These are phyloP conservation scores for Acropora yongei DNA, from an alignment of 64 coral and sea anemone species.

Conservation along the genomic window DNA sequence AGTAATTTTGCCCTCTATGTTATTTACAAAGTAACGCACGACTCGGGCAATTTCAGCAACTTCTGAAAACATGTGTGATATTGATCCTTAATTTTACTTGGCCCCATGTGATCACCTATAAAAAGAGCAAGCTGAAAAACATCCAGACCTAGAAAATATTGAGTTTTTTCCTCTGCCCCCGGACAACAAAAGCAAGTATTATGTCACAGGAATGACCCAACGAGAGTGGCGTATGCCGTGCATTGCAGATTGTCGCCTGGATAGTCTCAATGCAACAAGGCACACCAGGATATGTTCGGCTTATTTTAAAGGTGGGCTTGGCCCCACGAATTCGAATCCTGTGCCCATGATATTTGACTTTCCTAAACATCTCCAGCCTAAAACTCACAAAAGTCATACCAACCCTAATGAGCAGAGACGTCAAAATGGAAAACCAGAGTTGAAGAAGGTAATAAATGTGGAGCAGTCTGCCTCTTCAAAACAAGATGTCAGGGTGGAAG, in stretches of 20 bases:
- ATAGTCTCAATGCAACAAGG: slow-evolving; percentile 44
- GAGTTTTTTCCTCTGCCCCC: slow-evolving; percentile 14
- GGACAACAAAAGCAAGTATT: slow-evolving; percentile 35
- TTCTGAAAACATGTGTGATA: too few relatives aligned
- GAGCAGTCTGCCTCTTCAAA: slow-evolving; percentile 13
- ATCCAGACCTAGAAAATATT: slow-evolving; percentile 19
- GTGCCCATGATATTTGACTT: slow-evolving; percentile 6
- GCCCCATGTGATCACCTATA: too few relatives aligned
- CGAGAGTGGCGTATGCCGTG: not conserved
- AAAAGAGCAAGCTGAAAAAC: not conserved
- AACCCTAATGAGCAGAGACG: slow-evolving; percentile 14
- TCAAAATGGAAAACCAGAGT: slow-evolving; percentile 11
- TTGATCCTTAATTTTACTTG: too few relatives aligned
- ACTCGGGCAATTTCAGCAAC: too few relatives aligned
- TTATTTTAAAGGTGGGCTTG: slow-evolving; percentile 47
- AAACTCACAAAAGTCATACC: not conserved
- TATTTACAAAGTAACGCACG: too few relatives aligned
- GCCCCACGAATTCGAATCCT: slow-evolving; percentile 37
- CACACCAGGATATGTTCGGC: slow-evolving; percentile 51
- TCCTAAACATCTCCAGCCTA: slow-evolving; percentile 20
- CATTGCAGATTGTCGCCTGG: slow-evolving; percentile 36
- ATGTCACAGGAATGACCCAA: slow-evolving; percentile 8
- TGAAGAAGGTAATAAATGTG: not conserved
- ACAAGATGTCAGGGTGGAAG: slow-evolving; percentile 9
- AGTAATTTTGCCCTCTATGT: too few relatives aligned